These are phyloP conservation scores for Leptestheria dahalacensis DNA, from an alignment of 1,140 invertebrate species.

Conservation along the genomic window DNA sequence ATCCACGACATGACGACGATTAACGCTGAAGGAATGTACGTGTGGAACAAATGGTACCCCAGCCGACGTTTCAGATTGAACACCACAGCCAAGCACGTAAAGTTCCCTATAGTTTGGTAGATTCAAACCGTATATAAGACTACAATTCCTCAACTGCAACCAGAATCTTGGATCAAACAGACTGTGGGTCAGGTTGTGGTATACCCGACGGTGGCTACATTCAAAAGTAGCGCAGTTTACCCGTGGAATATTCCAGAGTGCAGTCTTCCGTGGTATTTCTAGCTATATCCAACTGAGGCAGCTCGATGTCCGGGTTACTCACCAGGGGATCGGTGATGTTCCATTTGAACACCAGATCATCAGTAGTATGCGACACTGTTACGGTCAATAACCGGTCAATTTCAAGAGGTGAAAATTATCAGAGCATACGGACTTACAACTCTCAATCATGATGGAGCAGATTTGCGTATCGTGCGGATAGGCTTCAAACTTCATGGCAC, in stretches of 20 bases:
- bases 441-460: conserved; percentile 82
- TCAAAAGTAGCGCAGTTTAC: conserved; percentile 32
- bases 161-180: too few relatives aligned
- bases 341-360: conserved; percentile 73
- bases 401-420: conserved; percentile 8
- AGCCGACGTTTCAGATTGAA: conserved; percentile 65
- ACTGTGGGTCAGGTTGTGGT: too few relatives aligned
- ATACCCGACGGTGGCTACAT: too few relatives aligned
- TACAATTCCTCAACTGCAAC: too few relatives aligned
- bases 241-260: conserved; percentile 74
- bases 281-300: conserved; percentile 70
- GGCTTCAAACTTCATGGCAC: conserved; percentile 84
- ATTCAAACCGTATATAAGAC: conserved; percentile 2
- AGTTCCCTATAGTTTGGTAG: conserved; percentile 44
- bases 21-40: conserved; percentile 73
- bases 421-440: conserved; percentile 44
- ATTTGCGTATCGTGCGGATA: conserved; percentile 81
- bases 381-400: conserved; percentile 14
- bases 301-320: conserved; percentile 68
- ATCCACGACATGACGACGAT: conserved; percentile 89
- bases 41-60: conserved; percentile 78
- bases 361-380: conserved; percentile 65
- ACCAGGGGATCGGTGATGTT: conserved; percentile 72
- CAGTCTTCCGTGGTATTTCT: conserved; percentile 76
- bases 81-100: conserved; percentile 70